Base-by-base conservation (phyloP, 2,797 vertebrate genomes). In the Vultur gryphus region DNA sequence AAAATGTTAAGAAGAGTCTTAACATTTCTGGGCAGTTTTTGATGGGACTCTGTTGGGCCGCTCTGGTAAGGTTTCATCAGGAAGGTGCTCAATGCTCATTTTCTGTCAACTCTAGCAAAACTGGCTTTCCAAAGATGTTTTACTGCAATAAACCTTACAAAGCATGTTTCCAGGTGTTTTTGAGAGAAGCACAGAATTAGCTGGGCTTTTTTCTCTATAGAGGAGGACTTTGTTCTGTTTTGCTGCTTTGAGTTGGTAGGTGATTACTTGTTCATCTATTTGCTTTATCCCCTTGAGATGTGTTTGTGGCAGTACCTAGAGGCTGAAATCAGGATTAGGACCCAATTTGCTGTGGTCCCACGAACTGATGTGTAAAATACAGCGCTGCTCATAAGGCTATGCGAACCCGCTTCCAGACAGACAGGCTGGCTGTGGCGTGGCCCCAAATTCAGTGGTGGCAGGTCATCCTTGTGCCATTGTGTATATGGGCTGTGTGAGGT, bases 371-470 rank as follows among this genome's bases (percentile, higher is more conserved):
- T 49, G 16, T 43, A 77, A 82, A 71, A 78, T 41, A 37, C 11
- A 54, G 28, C 9, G 7, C 29, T 1, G 4, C 20, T 80, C 3
- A 2, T 52, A 24, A 61, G 46, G 57, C 29, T 61, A 1, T 0
- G 0, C 2, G 9, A 84, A 21, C 33, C 8, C 58, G 24, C 29
- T 76, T 75, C 59, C 51, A 72, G 44, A 11, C 51, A 72, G 44
- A 11, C 8, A 10, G 29, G 4, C 37, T 66, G 39, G 9, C 3
- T 0, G 2, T 19, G 39, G 15, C 1, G 0, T 15, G 15, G 57
- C 29, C 76, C 17, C 28, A 62, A 7, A 35, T 35, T 51, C 29
- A 15, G 41, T 7, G 35, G 19, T 86, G 39, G 13, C 55, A 82
- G 54, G 35, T 26, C 55, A 37, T 79, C 55, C 44, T 44, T 20